Evolutionary conservation across 53 echinoderm and acorn worm species (phyloP).

Genomic region (Luidia sarsii): DNA sequence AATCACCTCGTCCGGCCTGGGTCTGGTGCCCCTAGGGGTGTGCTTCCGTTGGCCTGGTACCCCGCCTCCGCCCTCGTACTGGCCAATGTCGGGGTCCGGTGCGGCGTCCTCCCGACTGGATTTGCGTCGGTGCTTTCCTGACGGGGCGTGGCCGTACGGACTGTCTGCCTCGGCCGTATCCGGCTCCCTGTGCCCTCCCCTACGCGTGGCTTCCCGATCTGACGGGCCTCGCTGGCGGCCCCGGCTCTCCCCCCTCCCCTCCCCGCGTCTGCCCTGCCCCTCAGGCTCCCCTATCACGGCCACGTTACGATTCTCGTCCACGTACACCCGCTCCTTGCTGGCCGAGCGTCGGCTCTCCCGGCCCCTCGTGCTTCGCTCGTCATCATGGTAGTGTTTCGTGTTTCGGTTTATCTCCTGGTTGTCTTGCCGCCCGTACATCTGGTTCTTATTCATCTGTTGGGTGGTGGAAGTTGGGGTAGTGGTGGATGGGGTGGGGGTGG

Average conservation of each 20-base stretch:
- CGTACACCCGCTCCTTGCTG: conserved; percentile 31
- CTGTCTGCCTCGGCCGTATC: conserved; percentile 15
- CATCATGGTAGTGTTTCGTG: conserved; percentile 7
- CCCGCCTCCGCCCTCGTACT: conserved; percentile 34
- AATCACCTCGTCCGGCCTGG: conserved; percentile 56
- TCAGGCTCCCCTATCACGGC: background rate
- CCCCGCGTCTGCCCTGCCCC: background rate
- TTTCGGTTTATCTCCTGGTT: conserved; percentile 43
- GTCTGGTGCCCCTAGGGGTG: conserved; percentile 29
- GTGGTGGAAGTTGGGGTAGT: background rate
- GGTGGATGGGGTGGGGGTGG: background rate
- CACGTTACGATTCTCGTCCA: conserved; percentile 37
- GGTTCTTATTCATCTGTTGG: conserved; percentile 32
- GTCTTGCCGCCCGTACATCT: conserved; percentile 16
- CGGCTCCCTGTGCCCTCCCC: background rate
- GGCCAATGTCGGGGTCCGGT: conserved; percentile 24
- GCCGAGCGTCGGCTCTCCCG: conserved; percentile 17
- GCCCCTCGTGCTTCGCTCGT: conserved; percentile 16
- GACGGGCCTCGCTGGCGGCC: background rate
- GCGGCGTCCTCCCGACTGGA: conserved; percentile 18
- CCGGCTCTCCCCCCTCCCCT: background rate
- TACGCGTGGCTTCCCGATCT: conserved; percentile 15
- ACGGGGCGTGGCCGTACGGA: background rate
- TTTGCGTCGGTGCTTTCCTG: conserved; percentile 46
- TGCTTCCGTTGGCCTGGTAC: conserved; percentile 40